Conservation (phyloP, 2,888 invertebrate genomes). For the Cephus rjabovi region DNA sequence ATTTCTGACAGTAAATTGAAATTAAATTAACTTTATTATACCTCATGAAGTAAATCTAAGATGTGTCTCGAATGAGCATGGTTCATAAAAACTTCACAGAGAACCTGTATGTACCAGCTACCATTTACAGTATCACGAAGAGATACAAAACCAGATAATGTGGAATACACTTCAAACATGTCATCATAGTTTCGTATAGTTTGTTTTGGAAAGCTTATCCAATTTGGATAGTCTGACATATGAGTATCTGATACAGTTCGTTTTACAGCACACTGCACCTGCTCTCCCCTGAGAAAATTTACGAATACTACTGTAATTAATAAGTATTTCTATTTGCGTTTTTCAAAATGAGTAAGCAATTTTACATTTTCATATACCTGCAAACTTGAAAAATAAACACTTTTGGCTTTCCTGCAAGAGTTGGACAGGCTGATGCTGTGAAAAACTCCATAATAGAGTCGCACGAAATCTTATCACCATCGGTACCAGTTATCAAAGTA, state of each 20-base stretch:
- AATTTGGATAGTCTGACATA: background rate
- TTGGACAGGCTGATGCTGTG: conserved; percentile 64
- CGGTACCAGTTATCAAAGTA: conserved; percentile 50
- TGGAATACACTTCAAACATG: conserved; percentile 70
- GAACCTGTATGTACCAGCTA: conserved; percentile 72
- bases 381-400: conserved; percentile 72
- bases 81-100: conserved; percentile 68
- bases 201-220: conserved; percentile 3
- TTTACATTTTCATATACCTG: conserved; percentile 52
- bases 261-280: conserved; percentile 26
- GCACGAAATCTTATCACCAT: conserved; percentile 45
- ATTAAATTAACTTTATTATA: conserved; percentile 25
- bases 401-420: conserved; percentile 71
- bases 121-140: conserved; percentile 70
- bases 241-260: conserved; percentile 24
- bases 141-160: conserved; percentile 68
- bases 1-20: background rate
- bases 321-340: background rate
- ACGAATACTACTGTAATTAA: conserved; percentile 7
- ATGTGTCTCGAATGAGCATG: conserved; percentile 48
- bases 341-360: background rate
- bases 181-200: conserved; percentile 66
- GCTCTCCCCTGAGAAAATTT: conserved; percentile 27
- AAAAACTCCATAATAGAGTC: conserved; percentile 62
- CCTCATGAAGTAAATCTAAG: conserved; percentile 53